Percentiles rank a stretch among this genome's conserved stretches.
phyloP scores from a whole-genome alignment of 2,888 invertebrate species.

The Bugulina stolonifera region DNA sequence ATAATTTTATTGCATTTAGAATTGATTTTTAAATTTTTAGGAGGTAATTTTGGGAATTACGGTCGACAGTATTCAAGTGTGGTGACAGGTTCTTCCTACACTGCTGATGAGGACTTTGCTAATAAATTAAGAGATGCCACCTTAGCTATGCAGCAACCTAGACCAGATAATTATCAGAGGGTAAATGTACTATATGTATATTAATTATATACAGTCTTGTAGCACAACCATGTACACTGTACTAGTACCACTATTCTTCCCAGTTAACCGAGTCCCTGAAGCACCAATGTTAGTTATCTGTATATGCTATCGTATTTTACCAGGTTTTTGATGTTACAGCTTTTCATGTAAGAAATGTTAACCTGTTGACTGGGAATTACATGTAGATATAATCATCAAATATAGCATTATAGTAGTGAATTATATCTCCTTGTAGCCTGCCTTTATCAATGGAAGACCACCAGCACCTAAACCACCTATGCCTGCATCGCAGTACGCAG shows the following conservation, averaged over 20 bases:
- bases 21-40: no score
- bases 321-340: no score
- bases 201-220: no score
- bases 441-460: neutral
- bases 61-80: neutral
- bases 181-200: no score
- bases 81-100: neutral
- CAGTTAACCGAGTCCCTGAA: no score
- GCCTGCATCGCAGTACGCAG: neutral
- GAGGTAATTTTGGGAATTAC: constrained; percentile 17
- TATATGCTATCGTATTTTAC: no score
- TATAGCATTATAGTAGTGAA: neutral
- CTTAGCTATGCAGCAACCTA: neutral
- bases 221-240: no score
- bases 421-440: neutral
- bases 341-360: no score
- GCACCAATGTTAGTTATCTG: no score
- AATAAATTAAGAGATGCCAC: neutral
- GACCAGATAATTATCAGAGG: neutral
- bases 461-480: neutral
- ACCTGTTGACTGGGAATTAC: no score
- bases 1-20: no score
- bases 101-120: neutral
- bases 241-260: no score
- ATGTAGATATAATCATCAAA: neutral